These are phyloP conservation scores for Zoanthus sociatus DNA, from an alignment of 92 coral and sea anemone genomes.

Conservation along the genomic window DNA sequence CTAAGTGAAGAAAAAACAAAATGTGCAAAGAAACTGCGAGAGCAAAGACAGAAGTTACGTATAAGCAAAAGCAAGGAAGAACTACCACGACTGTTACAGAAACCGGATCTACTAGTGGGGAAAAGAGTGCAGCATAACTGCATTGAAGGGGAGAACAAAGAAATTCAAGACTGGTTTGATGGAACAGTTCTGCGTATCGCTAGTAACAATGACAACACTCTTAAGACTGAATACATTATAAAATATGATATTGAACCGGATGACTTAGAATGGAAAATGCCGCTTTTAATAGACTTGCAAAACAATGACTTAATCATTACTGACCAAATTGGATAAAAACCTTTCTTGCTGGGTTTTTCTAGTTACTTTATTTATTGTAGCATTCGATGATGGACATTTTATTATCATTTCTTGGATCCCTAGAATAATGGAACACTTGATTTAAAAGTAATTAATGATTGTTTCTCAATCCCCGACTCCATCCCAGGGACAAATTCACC, in stretches of 20 bases:
- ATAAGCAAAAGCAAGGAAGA: conserved; percentile 31
- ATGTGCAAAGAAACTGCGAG: conserved; percentile 27
- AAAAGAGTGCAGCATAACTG: conserved; percentile 49
- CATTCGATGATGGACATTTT: background rate
- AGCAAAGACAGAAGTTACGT: background rate
- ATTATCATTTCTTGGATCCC: conserved; percentile 7
- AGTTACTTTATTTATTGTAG: background rate
- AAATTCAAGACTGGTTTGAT: conserved; percentile 48
- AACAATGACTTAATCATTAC: conserved; percentile 49
- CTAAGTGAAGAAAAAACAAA: conserved; percentile 15
- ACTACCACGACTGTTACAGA: conserved; percentile 11
- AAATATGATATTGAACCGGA: conserved; percentile 54
- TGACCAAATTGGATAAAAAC: conserved; percentile 20
- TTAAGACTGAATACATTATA: conserved; percentile 45
- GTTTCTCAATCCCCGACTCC: no score
- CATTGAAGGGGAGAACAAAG: conserved; percentile 22
- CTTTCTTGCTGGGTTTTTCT: conserved; percentile 1
- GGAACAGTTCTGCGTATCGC: conserved; percentile 55
- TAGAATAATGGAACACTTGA: conserved; percentile 16
- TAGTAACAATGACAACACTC: conserved; percentile 28
- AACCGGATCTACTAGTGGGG: conserved; percentile 14
- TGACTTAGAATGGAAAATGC: conserved; percentile 58
- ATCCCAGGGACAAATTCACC: no score
- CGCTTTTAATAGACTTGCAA: conserved; percentile 47
- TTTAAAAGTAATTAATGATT: background rate